Base-by-base conservation (phyloP, 2,797 vertebrate species). In the Artibeus lituratus region DNA sequence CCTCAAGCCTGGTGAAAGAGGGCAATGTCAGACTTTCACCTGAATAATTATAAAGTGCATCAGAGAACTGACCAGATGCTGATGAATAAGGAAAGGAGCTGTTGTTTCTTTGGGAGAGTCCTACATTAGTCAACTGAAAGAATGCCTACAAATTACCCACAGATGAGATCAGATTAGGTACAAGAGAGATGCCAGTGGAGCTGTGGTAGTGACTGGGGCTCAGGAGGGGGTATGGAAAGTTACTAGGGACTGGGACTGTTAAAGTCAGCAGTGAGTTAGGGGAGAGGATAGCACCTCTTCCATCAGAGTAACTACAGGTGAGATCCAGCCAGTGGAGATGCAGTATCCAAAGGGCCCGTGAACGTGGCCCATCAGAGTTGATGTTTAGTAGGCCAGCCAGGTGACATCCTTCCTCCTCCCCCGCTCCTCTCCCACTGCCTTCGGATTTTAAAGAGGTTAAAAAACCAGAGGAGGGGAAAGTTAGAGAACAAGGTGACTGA, bases 391-490 rank as follows among this genome's bases (percentile, higher is more conserved):
- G 39, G 39, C 39, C 39, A 51, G 22, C 15, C 22, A 24, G 11
- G 6, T 18, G 32, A 84, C 44, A 10, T 32, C 42, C 90, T 90
- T 39, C 16, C 10, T 77, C 18, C n/a, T 24, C 7, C 47, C 6
- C 8, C 3, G 39, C 15, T 67, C 53, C 2, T 82, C 5, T 4
- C 15, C 2, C 0, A 37, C 42, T n/a, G 1, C n/a, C 39, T 12
- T 49, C 22, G 67, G 32, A 35, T 26, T 35, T 53, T 39, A 29
- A 82, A n/a, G 19, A 49, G 19, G 26, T 24, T 47, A 72, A 29
- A 70, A 82, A 39, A 7, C 4, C 5, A 69, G 47, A 70, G 22
- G 2, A 16, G 39, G 2, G 3, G 29, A 18, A 70, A 32, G 22
- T 4, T 49, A 18, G 44, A 35, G 26, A 57, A 35, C 12, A 57